Evolutionary conservation across 2,888 invertebrate genomes (phyloP), one percentile per base, ranked within the genome.

Genomic region (Trimorus sp.): DNA sequence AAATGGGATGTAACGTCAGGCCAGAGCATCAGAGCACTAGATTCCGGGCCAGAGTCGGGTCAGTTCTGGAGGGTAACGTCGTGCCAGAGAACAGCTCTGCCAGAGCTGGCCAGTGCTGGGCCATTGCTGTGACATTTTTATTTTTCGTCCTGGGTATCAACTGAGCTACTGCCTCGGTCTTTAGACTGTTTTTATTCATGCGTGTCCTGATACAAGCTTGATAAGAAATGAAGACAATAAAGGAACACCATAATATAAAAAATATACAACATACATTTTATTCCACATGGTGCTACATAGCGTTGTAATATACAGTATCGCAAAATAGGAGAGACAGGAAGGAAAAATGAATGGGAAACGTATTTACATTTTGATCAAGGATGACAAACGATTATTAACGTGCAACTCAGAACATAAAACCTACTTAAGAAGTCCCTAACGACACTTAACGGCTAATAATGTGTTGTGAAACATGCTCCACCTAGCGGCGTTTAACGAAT

Each of bases 261-360:
- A 91, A 90, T 90, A 90, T 89, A 90, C 88, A 91, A 89, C 85
- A 84, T 88, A 90, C 84, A 88, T 84, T 91, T 91, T 91, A 90
- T 91, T 87, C 85, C 85, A 85, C 86, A 85, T 85, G 83, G 76
- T 83, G 84, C 86, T 88, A 87, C 85, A 87, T 85, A 78, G 62
- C 69, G 45, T 80, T 84, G 77, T 83, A 85, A 84, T 82, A 83
- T 85, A 86, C 84, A 85, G 80, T 84, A 84, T 85, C 82, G 84
- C 76, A 84, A 71, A 71, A 78, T 76, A 79, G 76, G 71, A 48
- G 73, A 71, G 74, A 66, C 45, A 60, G 26, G 26, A 26, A 26
- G 26, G 75, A 79, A 71, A 79, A 82, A 85, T 86, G 83, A 62
- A 83, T 85, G 77, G 75, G 68, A 79, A 86, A 81, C 87, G 82